Evolutionary conservation across 2,797 vertebrate species (phyloP).

Genomic region (Propithecus deckenii): DNA sequence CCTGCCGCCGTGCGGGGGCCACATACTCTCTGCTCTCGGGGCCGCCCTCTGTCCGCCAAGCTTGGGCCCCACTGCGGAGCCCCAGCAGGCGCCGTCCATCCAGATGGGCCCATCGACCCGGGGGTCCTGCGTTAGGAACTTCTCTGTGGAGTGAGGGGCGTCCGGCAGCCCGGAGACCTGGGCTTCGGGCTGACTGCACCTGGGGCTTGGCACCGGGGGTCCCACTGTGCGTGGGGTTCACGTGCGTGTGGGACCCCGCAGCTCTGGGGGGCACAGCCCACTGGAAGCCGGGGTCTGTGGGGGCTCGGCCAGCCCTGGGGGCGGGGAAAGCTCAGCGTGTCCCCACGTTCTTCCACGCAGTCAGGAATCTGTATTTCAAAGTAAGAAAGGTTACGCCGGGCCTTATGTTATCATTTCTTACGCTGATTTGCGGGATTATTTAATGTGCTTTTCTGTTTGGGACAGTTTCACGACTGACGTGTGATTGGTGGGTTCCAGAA

Average conservation of each 20-base stretch:
- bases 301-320: too few species aligned
- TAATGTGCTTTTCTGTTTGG: not conserved
- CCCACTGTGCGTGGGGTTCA: not conserved
- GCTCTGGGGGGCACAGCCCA: not conserved
- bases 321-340: accelerated
- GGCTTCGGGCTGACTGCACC: too few species aligned
- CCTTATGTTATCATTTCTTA: too few species aligned
- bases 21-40: not conserved
- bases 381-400: not conserved
- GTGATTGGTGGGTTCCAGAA: not conserved
- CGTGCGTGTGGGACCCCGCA: not conserved
- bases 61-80: not conserved
- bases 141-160: accelerated
- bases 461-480: accelerated
- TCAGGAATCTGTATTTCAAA: not conserved
- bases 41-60: not conserved
- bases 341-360: not conserved
- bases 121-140: not conserved
- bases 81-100: too few species aligned
- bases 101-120: not conserved
- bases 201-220: not conserved
- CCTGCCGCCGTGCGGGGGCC: not conserved
- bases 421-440: not conserved
- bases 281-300: not conserved
- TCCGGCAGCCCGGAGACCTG: too few species aligned